phyloP scores from a whole-genome alignment of 2,113 vertebrate genomes.

The Callipepla squamata region DNA sequence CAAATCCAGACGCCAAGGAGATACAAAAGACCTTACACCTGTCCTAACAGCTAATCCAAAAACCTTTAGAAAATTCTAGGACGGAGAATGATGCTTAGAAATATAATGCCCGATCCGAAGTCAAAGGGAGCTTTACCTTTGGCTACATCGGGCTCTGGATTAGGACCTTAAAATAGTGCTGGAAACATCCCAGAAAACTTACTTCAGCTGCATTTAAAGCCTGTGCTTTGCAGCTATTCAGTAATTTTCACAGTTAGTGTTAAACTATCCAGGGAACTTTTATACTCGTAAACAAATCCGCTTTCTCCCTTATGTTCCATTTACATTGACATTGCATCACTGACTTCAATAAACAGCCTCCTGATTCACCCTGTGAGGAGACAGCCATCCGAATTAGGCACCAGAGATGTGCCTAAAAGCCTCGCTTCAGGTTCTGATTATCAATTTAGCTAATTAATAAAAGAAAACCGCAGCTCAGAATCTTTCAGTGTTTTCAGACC shows the following conservation, averaged over 20 bases:
- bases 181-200: constrained; percentile 51
- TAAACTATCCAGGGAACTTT: constrained; percentile 54
- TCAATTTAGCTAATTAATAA: constrained; percentile 66
- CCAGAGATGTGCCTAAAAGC: constrained; percentile 67
- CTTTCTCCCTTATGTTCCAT: constrained; percentile 24
- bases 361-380: constrained; percentile 30
- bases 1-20: not conserved
- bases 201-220: constrained; percentile 44
- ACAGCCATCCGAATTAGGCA: constrained; percentile 36
- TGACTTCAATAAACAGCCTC: constrained; percentile 42
- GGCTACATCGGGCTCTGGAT: not conserved
- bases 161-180: constrained; percentile 37
- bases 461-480: constrained; percentile 55
- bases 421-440: constrained; percentile 60
- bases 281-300: constrained; percentile 38
- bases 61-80: not conserved
- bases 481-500: constrained; percentile 47
- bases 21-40: not conserved
- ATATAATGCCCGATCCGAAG: not conserved
- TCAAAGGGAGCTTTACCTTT: constrained; percentile 6
- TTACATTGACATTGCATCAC: constrained; percentile 23
- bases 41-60: not conserved
- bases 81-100: not conserved
- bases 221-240: constrained; percentile 19
- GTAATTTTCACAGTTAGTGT: constrained; percentile 44